These are phyloP conservation scores for Idaea biselata DNA, from an alignment of 2,888 invertebrate genomes.

Conservation along the genomic window DNA sequence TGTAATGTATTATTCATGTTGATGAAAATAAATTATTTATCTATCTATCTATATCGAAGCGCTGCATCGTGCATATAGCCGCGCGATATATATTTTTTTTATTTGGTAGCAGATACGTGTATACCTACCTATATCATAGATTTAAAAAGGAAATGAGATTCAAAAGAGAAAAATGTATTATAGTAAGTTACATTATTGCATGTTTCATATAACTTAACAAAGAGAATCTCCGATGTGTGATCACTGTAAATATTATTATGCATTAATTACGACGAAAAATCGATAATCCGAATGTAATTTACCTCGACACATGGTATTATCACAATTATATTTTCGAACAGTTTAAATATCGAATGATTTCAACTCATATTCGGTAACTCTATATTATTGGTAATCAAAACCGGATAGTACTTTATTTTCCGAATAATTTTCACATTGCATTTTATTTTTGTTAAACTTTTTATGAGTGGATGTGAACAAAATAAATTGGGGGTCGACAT, in stretches of 20 bases:
- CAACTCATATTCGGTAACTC: background rate
- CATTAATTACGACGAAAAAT: background rate
- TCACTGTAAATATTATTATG: background rate
- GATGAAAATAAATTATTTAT: no score
- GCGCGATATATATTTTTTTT: no score
- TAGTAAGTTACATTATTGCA: no score
- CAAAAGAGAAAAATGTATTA: no score
- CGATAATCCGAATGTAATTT: background rate
- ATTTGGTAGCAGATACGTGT: no score
- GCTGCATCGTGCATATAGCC: no score
- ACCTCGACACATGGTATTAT: background rate
- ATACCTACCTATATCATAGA: no score
- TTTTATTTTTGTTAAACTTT: background rate
- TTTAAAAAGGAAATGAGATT: no score
- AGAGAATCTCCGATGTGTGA: background rate
- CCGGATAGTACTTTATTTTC: background rate
- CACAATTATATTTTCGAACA: background rate
- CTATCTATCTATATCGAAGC: no score
- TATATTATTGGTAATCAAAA: background rate
- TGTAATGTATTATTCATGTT: no score
- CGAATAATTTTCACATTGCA: background rate
- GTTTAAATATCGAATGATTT: background rate
- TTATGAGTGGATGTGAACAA: background rate
- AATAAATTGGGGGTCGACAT: background rate
- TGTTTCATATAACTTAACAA: no score